Evolutionary conservation across 2,113 vertebrate genomes (phyloP), one percentile per base, ranked within the genome.

Genomic region (Hemiscyllium ocellatum): DNA sequence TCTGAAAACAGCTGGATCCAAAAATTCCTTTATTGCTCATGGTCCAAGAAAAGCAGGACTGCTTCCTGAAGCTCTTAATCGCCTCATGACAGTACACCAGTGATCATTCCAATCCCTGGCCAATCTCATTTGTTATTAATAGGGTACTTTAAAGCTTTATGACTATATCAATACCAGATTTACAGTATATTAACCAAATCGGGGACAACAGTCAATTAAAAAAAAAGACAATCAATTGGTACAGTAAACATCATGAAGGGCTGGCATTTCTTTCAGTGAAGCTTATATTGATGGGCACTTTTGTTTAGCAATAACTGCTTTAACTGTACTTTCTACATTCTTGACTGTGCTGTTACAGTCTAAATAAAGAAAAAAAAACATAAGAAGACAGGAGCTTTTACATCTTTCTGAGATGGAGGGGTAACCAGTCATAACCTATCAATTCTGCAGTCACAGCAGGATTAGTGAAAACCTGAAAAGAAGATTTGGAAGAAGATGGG

Each of bases 211-310:
- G 5, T 65, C 37, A 65, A 68, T 68, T 37, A 93, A 65, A 37
- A 24, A 93, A 61, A 19, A 52, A 29, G 29, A 29, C 61, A n/a
- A 33, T 61, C 66, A 37, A 66, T 20, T 66, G 61, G 19, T 26
- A n/a, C 15, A 68, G 19, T 37, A 65, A 93, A 37, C n/a, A 93
- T 13, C 5, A n/a, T 42, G 33, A 20, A 33, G 20, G 29, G 19
- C 90, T 93, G 90, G n/a, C 33, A 93, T 93, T 42, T 93, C 33
- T n/a, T 93, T 93, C 90, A 37, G 33, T 68, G 29, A 66, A 93
- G 20, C 10, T n/a, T 20, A 19, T 66, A 93, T 12, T 93, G n/a
- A 93, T 93, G 56, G 65, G 6, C 90, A 93, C 13, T 66, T 93
- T 5, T 93, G 33, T 37, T 37, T 7, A 37, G 56, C 33, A 68